Conservation (phyloP, 2,797 vertebrate genomes). For the Pyrocephalus nanus region DNA sequence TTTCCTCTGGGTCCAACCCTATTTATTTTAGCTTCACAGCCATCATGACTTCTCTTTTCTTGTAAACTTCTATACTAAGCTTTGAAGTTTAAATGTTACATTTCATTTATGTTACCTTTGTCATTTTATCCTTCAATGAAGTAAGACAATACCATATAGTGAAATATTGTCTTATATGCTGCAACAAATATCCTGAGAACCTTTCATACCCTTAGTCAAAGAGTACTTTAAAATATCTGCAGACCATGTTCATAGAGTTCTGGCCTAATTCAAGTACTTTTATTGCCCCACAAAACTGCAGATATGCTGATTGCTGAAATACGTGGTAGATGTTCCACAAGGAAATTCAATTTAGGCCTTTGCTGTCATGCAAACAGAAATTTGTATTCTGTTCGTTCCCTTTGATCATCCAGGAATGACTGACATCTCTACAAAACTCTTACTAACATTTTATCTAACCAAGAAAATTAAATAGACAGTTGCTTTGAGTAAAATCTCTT, state of each 20-base stretch:
- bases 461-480: background rate
- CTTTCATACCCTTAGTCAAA: background rate
- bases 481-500: background rate
- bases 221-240: background rate
- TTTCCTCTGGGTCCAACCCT: background rate
- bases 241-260: background rate
- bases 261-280: background rate
- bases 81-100: background rate
- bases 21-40: slow-evolving; percentile 2
- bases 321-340: background rate
- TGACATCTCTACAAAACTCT: background rate
- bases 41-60: background rate
- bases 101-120: background rate
- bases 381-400: background rate
- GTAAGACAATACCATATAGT: background rate
- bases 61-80: background rate
- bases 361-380: background rate
- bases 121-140: background rate
- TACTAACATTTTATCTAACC: background rate
- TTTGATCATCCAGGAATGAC: background rate
- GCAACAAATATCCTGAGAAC: background rate
- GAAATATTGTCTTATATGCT: background rate
- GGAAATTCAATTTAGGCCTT: background rate
- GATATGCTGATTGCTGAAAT: background rate
- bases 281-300: background rate